Evolutionary conservation across 2,888 invertebrate genomes (phyloP), one percentile per base, ranked within the genome.

Genomic region (Pristionchus exspectatus): DNA sequence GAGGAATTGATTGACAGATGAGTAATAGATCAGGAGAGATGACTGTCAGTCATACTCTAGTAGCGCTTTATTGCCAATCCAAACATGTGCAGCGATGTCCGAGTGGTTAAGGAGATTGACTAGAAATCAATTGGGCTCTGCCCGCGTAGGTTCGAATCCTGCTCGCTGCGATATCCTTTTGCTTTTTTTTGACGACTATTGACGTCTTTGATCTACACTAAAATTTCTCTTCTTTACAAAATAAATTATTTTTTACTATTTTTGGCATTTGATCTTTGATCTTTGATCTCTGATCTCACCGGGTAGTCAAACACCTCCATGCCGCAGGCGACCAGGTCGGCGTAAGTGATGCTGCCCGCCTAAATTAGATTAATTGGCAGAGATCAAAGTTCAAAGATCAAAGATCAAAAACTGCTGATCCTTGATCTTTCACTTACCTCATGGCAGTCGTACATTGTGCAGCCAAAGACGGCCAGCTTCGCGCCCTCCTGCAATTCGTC

Each of bases 91-190:
- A 38, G 38, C 38, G 38, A 38, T 38, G 38, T 38, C 38, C 38
- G 38, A 38, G 38, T 38, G 38, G 91, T 93, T 91, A 92, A 92
- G 92, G 92, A 92, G 92, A 91, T 91, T 92, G 92, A 92, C 92
- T 92, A 89, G 92, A 92, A 92, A 92, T 92, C 92, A 91, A 92
- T 91, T 92, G 92, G 92, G 92, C 92, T 93, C 89, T 92, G 92
- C 91, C 91, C 92, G 92, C 92, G 92, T 91, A 92, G 91, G 91
- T 92, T 92, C 93, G 91, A 92, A 91, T 92, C 91, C 91, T 92
- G 92, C 91, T 90, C 90, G 90, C 92, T 92, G 91, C 91, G 91
- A 90, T 85, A 30, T 2, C 2, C 69, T 74, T 74, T 74, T 74
- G 66, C 66, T 27, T 27, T n/a, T 24, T 24, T 66, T 24, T 2